Evolutionary conservation across 2,888 invertebrate genomes (phyloP), one percentile per base, ranked within the genome.

Genomic region (Bembecia ichneumoniformis): DNA sequence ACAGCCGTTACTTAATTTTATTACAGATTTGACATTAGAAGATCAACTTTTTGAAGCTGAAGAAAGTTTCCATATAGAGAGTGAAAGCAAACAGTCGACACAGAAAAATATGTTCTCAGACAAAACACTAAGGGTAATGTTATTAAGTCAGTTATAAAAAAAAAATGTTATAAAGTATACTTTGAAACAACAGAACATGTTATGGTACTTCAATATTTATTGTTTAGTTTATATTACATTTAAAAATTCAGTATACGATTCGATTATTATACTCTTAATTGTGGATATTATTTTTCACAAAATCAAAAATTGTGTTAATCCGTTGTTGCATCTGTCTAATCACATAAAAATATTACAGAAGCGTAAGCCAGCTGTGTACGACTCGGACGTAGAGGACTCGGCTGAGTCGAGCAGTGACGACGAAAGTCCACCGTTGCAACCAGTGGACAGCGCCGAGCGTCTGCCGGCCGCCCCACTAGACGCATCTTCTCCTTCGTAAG

Each of bases 391-490:
- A 5, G 94, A 94, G 60, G 94, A 94, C 67, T 92, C 92, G 1
- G 93, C 94, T 0, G 94, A 94, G 74, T 94, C 94, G 9, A 93
- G 93, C 40, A 91, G 92, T 35, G 93, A 93, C 64, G 93, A 93
- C 53, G 93, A 93, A 51, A 89, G 87, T 28, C 80, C 69, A 51
- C 74, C 75, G 16, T 66, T 79, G 51, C 83, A 82, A 60, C 74
- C 82, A 3, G 75, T 81, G 46, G 83, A 84, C 61, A 81, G 79
- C 65, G 56, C 56, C 4, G 75, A 76, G 49, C 61, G 63, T 20
- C 1, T 76, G 2, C 51, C 65, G 0, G 3, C 54, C 40, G 14
- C 40, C 11, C 28, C 13, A 40, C 2, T 13, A 13, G 40, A 40
- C 40, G 3, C 35, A 66, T 0, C 79, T 9, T 9, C 77, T 0